phyloP scores from a whole-genome alignment of 2,113 vertebrate genomes.

The Cariama cristata region DNA sequence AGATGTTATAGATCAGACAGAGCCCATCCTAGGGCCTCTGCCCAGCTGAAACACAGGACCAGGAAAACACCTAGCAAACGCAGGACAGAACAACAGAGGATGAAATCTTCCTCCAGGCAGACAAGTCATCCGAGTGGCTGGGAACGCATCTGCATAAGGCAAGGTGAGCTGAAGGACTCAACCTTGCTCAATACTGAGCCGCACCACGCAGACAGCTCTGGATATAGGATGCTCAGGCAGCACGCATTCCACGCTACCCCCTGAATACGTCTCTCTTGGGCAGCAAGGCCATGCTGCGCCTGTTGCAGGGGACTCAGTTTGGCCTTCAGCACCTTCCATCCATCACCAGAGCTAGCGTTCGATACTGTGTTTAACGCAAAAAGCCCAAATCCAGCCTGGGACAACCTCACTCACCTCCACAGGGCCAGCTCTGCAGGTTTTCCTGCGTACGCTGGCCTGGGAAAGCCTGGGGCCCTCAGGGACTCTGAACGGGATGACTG shows the following conservation, averaged over 20 bases:
- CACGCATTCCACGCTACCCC: fast-evolving
- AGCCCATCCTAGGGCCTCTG: not conserved
- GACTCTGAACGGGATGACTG: not conserved
- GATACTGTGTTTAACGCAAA: not conserved
- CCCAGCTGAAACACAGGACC: not conserved
- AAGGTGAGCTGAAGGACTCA: not conserved
- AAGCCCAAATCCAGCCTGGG: not conserved
- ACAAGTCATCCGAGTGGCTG: not conserved
- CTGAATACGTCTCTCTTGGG: not conserved
- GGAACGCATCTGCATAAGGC: not conserved
- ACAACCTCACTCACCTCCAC: not conserved
- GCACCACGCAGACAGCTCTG: not conserved
- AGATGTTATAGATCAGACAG: not conserved
- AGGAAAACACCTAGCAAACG: not conserved
- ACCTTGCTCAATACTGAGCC: not conserved
- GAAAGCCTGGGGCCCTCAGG: not conserved
- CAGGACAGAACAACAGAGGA: not conserved
- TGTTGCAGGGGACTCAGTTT: not conserved
- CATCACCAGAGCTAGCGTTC: not conserved
- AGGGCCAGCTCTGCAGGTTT: not conserved
- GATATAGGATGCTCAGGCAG: not conserved
- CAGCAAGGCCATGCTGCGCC: not conserved
- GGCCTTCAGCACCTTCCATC: not conserved
- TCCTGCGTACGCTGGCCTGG: not conserved
- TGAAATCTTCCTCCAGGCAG: not conserved